phyloP scores from a whole-genome alignment of 2,888 invertebrate genomes.

The Hemithea aestivaria region DNA sequence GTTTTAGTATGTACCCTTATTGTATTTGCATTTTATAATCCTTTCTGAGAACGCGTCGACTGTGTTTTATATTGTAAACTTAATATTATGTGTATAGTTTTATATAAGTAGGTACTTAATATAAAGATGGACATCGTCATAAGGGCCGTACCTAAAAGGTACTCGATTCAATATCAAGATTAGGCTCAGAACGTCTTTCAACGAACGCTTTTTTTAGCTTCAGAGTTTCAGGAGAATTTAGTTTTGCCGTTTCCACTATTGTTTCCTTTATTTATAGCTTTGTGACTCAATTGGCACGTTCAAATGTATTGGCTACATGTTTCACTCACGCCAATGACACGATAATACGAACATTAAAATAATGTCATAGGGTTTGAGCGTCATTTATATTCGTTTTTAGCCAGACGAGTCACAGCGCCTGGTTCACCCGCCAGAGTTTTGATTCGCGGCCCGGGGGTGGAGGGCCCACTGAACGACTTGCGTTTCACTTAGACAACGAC shows the following conservation, averaged over 20 bases:
- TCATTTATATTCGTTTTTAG: constrained; percentile 16
- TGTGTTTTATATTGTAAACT: too few species aligned
- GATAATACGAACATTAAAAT: constrained; percentile 20
- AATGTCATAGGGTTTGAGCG: constrained; percentile 17
- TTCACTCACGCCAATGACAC: constrained; percentile 27
- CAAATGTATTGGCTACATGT: constrained; percentile 26
- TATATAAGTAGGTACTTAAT: too few species aligned
- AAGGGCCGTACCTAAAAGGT: too few species aligned
- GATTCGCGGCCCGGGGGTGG: constrained; percentile 39
- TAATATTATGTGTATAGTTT: too few species aligned
- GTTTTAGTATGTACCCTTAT: too few species aligned
- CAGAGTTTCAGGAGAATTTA: constrained; percentile 16
- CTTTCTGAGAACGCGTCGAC: too few species aligned
- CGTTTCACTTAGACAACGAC: constrained; percentile 23
- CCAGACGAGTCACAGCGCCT: constrained; percentile 24
- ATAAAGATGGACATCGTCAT: too few species aligned
- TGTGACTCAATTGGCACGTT: constrained; percentile 31
- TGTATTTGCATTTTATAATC: too few species aligned
- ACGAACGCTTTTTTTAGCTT: constrained; percentile 6
- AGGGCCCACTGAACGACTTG: constrained; percentile 28
- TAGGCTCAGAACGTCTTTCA: background rate
- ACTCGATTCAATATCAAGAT: too few species aligned
- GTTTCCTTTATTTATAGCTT: constrained; percentile 26
- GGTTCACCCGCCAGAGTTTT: constrained; percentile 22
- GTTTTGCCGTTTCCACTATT: constrained; percentile 25